Evolutionary conservation across 2,113 vertebrate species (phyloP), one percentile per base, ranked within the genome.

Genomic region (Pao palembangensis): DNA sequence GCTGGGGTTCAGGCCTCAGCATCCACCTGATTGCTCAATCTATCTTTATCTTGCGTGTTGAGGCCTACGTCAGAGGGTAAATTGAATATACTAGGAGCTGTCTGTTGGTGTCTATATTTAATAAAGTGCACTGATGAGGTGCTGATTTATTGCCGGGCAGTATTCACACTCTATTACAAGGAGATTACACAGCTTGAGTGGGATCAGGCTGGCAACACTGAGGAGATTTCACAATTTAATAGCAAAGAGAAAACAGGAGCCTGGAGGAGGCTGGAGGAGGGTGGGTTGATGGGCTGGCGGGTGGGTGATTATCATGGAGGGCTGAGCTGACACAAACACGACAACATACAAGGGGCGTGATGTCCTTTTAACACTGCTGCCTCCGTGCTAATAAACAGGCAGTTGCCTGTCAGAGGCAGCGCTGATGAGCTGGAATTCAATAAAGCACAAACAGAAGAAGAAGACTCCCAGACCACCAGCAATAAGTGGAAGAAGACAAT

Each of bases 61-160:
- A 88, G 87, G 83, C 87, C 88, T 86, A 87, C 86, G 83, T 91
- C 91, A 92, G 87, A 87, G 76, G 73, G 85, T 89, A 90, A 91
- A 92, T 91, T 92, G 91, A 92, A 92, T 91, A 91, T 90, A 92
- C 89, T 88, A 89, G 88, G 86, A 89, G 87, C 89, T 92, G 91
- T 90, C 89, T 91, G 89, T 91, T 89, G 89, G 88, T 91, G 88
- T 91, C 88, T 91, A 91, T 92, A 91, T 91, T 91, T 91, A 91
- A 92, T 91, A 90, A 90, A 91, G 88, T 88, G 82, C 82, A 75
- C 87, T 92, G 90, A 92, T 90, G 89, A 92, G 88, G 85, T 88
- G 87, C 87, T 90, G 90, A 92, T 92, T 91, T 92, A 92, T 91
- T 80, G 86, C 80, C 72, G 77, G 75, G 84, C 88, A 88, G 89